phyloP scores from a whole-genome alignment of 1,140 invertebrate genomes.

The Oreohelix idahoensis region DNA sequence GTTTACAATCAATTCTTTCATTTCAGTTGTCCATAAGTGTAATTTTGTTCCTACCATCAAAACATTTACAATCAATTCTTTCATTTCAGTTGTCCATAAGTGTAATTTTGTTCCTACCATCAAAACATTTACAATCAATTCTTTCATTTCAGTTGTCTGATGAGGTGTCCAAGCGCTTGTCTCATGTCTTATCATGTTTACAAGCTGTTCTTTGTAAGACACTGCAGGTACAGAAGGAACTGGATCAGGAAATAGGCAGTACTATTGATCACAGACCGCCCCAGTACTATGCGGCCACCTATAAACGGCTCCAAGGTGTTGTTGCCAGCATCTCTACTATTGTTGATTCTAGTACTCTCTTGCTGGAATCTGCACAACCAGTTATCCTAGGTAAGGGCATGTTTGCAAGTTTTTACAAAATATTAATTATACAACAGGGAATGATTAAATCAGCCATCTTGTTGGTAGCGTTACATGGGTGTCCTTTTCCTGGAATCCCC shows the following conservation, averaged over 20 bases:
- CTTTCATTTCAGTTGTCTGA: neutral
- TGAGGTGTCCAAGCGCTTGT: constrained; percentile 10
- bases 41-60: too few species aligned
- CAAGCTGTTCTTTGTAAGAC: constrained; percentile 6
- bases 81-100: too few species aligned
- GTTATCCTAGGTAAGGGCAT: constrained; percentile 12
- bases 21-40: too few species aligned
- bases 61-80: too few species aligned
- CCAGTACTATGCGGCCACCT: constrained; percentile 2
- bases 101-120: too few species aligned
- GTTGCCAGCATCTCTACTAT: neutral
- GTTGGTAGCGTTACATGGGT: too few species aligned
- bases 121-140: too few species aligned
- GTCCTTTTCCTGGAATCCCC: too few species aligned
- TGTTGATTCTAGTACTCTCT: neutral
- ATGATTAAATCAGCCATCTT: too few species aligned
- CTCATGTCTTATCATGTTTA: constrained; percentile 15
- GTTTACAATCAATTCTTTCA: too few species aligned
- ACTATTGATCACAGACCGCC: neutral
- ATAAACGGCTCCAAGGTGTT: constrained; percentile 19
- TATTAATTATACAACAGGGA: too few species aligned
- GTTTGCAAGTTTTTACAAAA: too few species aligned
- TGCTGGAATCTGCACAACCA: neutral
- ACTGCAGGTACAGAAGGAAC: neutral
- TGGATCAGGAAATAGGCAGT: neutral